phyloP scores from a whole-genome alignment of 1,140 invertebrate genomes.

The Rhizoglyphus robini region DNA sequence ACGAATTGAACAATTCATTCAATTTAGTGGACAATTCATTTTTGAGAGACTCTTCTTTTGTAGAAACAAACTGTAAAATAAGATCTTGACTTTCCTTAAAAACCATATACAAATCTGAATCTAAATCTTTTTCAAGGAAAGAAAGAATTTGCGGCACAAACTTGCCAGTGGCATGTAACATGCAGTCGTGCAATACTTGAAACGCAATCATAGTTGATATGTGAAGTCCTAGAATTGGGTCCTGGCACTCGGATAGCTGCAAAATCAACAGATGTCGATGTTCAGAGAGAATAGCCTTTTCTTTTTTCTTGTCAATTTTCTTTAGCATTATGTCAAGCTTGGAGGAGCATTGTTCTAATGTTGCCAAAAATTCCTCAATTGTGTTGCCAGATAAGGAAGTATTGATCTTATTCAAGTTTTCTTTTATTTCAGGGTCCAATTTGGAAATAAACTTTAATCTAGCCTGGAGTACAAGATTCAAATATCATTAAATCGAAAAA shows the following conservation, averaged over 20 bases:
- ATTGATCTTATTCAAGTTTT: conserved; percentile 33
- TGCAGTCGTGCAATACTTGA: conserved; percentile 54
- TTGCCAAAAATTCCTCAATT: conserved; percentile 59
- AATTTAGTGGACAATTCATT: conserved; percentile 30
- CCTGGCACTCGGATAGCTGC: conserved; percentile 50
- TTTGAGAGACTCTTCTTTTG: conserved; percentile 34
- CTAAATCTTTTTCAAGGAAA: conserved; percentile 53
- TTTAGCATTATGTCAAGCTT: conserved; percentile 65
- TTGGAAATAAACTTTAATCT: conserved; percentile 38
- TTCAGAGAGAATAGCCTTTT: conserved; percentile 54
- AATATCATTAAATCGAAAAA: no score
- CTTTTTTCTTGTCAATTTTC: conserved; percentile 75
- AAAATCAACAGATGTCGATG: conserved; percentile 66
- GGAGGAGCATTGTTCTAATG: conserved; percentile 47
- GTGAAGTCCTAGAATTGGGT: conserved; percentile 70
- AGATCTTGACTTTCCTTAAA: conserved; percentile 58
- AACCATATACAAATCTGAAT: conserved; percentile 44
- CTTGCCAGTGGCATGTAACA: conserved; percentile 77
- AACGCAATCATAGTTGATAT: conserved; percentile 64
- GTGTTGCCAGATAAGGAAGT: conserved; percentile 32
- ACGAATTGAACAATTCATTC: not conserved
- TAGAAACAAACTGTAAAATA: conserved; percentile 46
- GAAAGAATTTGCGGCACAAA: conserved; percentile 65
- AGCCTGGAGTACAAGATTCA: no score
- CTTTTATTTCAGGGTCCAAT: conserved; percentile 47